Evolutionary conservation across 2,113 vertebrate species (phyloP).

Genomic region (Hystrix brachyura): DNA sequence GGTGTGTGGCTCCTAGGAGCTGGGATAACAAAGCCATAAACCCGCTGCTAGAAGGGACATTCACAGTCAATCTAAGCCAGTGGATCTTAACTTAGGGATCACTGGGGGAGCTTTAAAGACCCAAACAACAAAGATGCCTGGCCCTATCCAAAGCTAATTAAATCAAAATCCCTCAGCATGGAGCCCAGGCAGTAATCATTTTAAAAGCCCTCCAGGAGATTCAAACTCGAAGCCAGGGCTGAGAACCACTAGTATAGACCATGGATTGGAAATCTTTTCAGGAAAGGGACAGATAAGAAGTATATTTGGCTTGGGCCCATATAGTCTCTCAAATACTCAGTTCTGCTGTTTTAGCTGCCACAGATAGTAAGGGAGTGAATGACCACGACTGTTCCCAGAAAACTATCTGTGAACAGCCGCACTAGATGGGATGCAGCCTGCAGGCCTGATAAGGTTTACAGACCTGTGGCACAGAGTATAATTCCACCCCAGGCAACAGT

Average conservation of each 20-base stretch:
- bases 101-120: neutral
- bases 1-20: slow-evolving; percentile 12
- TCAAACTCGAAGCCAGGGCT: neutral
- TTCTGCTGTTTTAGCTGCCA: neutral
- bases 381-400: slow-evolving; percentile 6
- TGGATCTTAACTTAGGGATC: neutral
- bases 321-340: neutral
- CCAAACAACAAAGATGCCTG: neutral
- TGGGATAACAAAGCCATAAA: slow-evolving; percentile 17
- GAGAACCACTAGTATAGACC: neutral
- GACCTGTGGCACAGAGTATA: slow-evolving; percentile 6
- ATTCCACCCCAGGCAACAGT: slow-evolving; percentile 36
- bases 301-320: neutral
- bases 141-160: neutral
- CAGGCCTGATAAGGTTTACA: neutral
- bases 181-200: neutral
- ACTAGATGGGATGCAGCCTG: neutral
- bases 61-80: neutral
- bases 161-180: neutral
- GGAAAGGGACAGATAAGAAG: neutral
- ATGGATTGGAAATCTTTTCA: neutral
- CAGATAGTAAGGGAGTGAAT: neutral
- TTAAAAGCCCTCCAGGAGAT: neutral
- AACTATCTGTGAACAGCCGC: slow-evolving; percentile 5
- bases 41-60: neutral